phyloP scores from a whole-genome alignment of 2,888 invertebrate species.

The Heterodera filipjevi region DNA sequence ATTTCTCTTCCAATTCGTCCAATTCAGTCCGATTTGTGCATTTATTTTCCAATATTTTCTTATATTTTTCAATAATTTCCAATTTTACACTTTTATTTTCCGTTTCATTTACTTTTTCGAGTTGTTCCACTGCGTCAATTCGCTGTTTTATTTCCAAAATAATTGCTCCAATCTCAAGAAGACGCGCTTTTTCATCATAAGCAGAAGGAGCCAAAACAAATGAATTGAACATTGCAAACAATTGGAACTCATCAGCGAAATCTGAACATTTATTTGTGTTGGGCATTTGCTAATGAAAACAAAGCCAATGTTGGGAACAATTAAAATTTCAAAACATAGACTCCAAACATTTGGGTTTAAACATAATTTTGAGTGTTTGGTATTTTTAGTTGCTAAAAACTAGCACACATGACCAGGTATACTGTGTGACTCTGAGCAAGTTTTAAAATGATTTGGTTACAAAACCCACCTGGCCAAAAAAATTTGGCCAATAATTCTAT shows the following conservation, averaged over 20 bases:
- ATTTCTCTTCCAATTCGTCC: neutral
- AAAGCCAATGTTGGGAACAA: too few species aligned
- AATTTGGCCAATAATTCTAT: too few species aligned
- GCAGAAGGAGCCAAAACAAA: neutral
- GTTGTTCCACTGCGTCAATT: neutral
- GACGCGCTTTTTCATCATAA: neutral
- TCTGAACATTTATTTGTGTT: too few species aligned
- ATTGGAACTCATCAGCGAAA: neutral
- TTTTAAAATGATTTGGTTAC: too few species aligned
- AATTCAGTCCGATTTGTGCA: neutral
- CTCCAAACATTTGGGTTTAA: too few species aligned
- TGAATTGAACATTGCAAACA: neutral
- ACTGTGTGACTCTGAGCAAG: too few species aligned
- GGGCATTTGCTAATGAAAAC: too few species aligned
- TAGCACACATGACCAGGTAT: too few species aligned
- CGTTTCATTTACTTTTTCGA: neutral
- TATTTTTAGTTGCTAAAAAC: too few species aligned
- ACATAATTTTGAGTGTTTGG: too few species aligned
- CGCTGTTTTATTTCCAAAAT: neutral
- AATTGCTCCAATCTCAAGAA: neutral
- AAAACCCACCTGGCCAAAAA: too few species aligned
- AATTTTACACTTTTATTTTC: neutral
- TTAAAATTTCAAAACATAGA: too few species aligned
- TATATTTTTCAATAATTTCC: neutral
- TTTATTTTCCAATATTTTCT: neutral